These are phyloP conservation scores for Casuarius casuarius DNA, from an alignment of 2,113 vertebrate species.

Conservation along the genomic window DNA sequence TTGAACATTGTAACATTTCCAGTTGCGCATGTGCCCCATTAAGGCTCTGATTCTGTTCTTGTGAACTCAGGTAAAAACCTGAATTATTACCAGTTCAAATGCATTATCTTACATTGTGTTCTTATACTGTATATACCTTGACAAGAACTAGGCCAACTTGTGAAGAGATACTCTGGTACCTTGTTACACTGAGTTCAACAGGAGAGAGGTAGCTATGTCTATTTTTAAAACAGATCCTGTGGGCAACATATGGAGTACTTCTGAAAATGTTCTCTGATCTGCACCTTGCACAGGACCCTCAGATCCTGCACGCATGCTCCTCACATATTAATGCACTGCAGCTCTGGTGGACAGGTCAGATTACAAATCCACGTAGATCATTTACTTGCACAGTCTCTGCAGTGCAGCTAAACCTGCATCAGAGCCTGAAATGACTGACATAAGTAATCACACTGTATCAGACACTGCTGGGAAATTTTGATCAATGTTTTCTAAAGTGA, in stretches of 20 bases:
- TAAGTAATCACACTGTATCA: background rate
- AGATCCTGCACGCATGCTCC: background rate
- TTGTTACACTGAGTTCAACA: background rate
- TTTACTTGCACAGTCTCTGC: background rate
- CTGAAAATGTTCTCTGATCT: background rate
- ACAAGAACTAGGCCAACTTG: background rate
- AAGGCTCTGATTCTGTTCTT: background rate
- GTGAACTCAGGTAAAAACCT: background rate
- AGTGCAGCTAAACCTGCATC: background rate
- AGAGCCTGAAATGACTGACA: background rate
- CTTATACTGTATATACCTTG: background rate
- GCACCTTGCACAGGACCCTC: background rate
- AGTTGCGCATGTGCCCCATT: background rate
- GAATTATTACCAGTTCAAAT: background rate
- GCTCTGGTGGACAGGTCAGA: background rate
- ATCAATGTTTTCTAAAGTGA: conserved; percentile 4
- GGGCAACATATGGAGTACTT: background rate
- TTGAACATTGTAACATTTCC: background rate
- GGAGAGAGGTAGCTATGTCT: background rate
- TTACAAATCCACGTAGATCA: background rate
- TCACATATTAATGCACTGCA: background rate
- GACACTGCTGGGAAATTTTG: background rate
- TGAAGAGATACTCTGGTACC: background rate
- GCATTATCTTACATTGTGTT: background rate
- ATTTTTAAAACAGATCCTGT: background rate